Evolutionary conservation across 2,797 vertebrate genomes (phyloP).

Genomic region (Brachyalestes nurse): DNA sequence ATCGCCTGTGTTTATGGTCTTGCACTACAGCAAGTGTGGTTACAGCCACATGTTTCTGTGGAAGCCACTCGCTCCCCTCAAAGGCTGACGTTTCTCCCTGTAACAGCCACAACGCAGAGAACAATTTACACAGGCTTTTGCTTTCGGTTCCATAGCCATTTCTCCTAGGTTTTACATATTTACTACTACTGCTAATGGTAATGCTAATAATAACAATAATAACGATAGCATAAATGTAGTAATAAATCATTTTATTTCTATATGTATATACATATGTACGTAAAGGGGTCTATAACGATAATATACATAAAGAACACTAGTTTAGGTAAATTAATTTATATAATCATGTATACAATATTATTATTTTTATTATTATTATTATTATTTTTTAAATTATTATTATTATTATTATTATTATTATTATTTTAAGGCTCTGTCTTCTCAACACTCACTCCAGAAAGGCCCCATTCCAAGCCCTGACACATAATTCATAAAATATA

Average conservation of each 20-base stretch:
- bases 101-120: conserved; percentile 7
- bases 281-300: not conserved
- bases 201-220: no score
- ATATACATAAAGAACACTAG: no score
- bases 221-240: no score
- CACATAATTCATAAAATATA: not conserved
- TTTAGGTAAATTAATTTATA: not conserved
- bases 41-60: not conserved
- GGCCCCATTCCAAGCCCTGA: not conserved
- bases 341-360: not conserved
- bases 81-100: conserved; percentile 1
- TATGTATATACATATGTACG: not conserved
- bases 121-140: not conserved
- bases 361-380: not conserved
- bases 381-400: no score
- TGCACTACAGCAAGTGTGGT: conserved; percentile 11
- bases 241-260: no score
- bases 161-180: no score
- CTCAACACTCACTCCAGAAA: not conserved
- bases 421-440: not conserved
- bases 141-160: not conserved
- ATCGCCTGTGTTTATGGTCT: conserved; percentile 18
- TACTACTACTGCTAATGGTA: no score
- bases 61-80: conserved; percentile 4
- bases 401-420: not conserved